A percentile compares a stretch with the other conserved stretches of the same genome.
These are phyloP conservation scores for Saturnia pavonia DNA, from an alignment of 2,888 invertebrate species.

Conservation along the genomic window DNA sequence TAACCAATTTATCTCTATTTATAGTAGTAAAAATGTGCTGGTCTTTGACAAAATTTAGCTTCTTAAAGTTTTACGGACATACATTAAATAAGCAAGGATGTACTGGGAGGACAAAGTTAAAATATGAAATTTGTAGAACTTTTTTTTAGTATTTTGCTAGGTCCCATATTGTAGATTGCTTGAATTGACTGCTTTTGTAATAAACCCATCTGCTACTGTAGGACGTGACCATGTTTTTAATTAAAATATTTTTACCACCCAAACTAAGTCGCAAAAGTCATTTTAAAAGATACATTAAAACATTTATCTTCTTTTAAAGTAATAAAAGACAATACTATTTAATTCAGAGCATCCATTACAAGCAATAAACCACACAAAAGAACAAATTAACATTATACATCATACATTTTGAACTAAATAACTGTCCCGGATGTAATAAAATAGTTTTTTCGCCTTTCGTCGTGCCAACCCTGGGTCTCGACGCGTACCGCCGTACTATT, in stretches of 20 bases:
- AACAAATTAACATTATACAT: conserved; percentile 18
- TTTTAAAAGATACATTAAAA: neutral
- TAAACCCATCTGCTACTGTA: neutral
- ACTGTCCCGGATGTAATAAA: conserved; percentile 3
- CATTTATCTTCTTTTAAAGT: conserved; percentile 1
- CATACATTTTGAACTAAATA: conserved; percentile 19
- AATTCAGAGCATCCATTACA: conserved; percentile 10
- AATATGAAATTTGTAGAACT: too few species aligned
- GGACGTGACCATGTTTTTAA: neutral
- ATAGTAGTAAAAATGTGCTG: too few species aligned
- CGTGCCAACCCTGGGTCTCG: conserved; percentile 39
- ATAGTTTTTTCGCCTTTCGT: conserved; percentile 19
- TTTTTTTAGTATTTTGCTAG: too few species aligned
- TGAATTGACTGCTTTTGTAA: neutral
- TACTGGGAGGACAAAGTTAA: too few species aligned
- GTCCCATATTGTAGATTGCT: too few species aligned
- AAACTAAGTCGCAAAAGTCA: neutral
- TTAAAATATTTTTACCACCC: neutral
- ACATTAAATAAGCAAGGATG: too few species aligned
- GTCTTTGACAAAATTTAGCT: too few species aligned
- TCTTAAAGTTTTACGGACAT: too few species aligned
- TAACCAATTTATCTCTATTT: too few species aligned
- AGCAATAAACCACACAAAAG: conserved; percentile 13
- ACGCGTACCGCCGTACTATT: conserved; percentile 38
- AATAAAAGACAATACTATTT: conserved; percentile 12